A percentile compares a stretch with the other conserved stretches of the same genome.
Evolutionary conservation across 1,140 invertebrate species (phyloP).

Genomic region (Cryptotermes secundus): DNA sequence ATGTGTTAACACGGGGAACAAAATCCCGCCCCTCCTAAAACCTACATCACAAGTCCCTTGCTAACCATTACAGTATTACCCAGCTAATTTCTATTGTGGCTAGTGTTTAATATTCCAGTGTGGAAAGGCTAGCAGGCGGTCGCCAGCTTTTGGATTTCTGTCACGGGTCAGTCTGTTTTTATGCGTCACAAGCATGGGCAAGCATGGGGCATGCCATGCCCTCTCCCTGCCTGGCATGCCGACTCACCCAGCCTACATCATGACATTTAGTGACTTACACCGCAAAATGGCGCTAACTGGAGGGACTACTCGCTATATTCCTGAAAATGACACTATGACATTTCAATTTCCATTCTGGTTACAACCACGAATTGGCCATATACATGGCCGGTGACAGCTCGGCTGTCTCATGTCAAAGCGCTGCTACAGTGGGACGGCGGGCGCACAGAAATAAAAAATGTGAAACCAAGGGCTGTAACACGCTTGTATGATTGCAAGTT

Average conservation of each 20-base stretch:
- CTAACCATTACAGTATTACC: conserved; percentile 31
- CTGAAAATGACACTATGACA: conserved; percentile 38
- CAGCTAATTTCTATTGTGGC: conserved; percentile 30
- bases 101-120: conserved; percentile 33
- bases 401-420: conserved; percentile 27
- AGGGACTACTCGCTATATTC: conserved; percentile 23
- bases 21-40: neutral
- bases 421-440: neutral
- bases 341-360: conserved; percentile 37
- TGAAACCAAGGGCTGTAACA: conserved; percentile 1
- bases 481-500: neutral
- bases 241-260: neutral
- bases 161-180: conserved; percentile 27
- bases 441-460: neutral
- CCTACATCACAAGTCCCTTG: conserved; percentile 17
- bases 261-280: conserved; percentile 35
- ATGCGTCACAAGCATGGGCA: conserved; percentile 19
- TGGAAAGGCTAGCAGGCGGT: neutral
- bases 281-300: conserved; percentile 35
- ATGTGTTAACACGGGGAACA: conserved; percentile 3
- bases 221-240: neutral
- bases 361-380: conserved; percentile 26
- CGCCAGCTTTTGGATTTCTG: conserved; percentile 23
- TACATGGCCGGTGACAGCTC: conserved; percentile 31
- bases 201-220: neutral